Base-by-base conservation (phyloP, 2,888 invertebrate genomes). In the Halictus quadricinctus region DNA sequence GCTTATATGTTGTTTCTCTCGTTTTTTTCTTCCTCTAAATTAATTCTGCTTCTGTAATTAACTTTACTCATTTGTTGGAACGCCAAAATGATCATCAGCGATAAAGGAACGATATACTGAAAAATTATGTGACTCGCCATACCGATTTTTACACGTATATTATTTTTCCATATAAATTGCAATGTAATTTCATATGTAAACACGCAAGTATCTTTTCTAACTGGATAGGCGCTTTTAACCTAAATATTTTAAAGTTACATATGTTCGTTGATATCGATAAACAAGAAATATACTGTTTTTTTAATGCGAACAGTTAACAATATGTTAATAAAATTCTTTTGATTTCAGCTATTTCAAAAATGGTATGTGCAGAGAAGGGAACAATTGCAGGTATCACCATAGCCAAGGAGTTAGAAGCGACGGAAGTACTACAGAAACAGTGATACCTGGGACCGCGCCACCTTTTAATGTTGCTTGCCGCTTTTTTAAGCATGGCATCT, bases 331-430 rank as follows among this genome's bases (percentile, higher is more conserved):
- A 69, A 69, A 25, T 41, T 54, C 50, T 29, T 58, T 15, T 80
- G 50, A 7, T 91, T 92, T 18, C 69, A 94, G 94, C 85, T 94
- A 94, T 83, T 94, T 92, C 87, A 94, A 92, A 88, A 94, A 93
- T 92, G 94, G 94, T 79, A 86, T 91, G 54, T 94, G 94, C 85
- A 92, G 94, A 10, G 93, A 94, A 83, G 94, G 94, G 29, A 90
- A 84, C 76, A 93, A 94, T 77, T 94, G 94, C 87, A 91, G 92
- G 79, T 94, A 94, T 81, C 92, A 91, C 73, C 94, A 94, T 87
- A 88, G 88, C 29, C 91, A 91, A 89, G 88, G 85, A 72, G 76
- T 83, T 36, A 87, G 91, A 72, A 91, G 89, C 29, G 92, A 93
- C 72, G 82, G 83, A 46, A 89, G 87, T 76, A 66, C 84, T 80